Evolutionary conservation across 2,888 invertebrate species (phyloP).

Genomic region (Megaustenia siamemsis): DNA sequence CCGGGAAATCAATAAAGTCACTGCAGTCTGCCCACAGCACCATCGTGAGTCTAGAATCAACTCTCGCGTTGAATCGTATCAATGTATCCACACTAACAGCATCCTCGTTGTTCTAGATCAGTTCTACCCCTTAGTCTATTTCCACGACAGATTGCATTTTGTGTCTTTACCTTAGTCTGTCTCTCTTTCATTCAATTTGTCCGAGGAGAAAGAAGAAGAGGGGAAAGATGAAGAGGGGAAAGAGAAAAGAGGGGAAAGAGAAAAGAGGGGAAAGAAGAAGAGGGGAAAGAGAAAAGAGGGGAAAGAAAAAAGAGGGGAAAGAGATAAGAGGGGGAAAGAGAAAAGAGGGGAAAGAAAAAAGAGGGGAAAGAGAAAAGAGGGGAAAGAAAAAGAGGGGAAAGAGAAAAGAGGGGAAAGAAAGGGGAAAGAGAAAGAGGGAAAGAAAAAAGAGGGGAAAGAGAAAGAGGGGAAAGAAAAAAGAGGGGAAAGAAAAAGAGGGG

Average conservation of each 20-base stretch:
- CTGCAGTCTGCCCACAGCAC: no score
- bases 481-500: background rate
- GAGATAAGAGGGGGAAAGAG: no score
- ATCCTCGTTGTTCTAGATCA: no score
- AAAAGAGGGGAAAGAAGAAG: conserved; percentile 37
- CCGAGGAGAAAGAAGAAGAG: background rate
- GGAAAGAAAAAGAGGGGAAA: background rate
- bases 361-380: background rate
- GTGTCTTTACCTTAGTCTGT: background rate
- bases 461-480: conserved; percentile 20
- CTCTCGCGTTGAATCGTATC: no score
- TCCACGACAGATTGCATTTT: no score
- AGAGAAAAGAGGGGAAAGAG: conserved; percentile 4
- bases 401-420: background rate
- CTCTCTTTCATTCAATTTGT: background rate
- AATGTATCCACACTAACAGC: no score
- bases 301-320: background rate
- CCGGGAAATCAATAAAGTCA: no score
- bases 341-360: background rate
- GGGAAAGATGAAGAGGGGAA: no score
- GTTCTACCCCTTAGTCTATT: no score
- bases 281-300: conserved; percentile 34
- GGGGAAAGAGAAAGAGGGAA: background rate
- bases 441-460: conserved; percentile 10
- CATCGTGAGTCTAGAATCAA: no score